These are phyloP conservation scores for Hylaeus volcanicus DNA, from an alignment of 1,140 invertebrate genomes.

Conservation along the genomic window DNA sequence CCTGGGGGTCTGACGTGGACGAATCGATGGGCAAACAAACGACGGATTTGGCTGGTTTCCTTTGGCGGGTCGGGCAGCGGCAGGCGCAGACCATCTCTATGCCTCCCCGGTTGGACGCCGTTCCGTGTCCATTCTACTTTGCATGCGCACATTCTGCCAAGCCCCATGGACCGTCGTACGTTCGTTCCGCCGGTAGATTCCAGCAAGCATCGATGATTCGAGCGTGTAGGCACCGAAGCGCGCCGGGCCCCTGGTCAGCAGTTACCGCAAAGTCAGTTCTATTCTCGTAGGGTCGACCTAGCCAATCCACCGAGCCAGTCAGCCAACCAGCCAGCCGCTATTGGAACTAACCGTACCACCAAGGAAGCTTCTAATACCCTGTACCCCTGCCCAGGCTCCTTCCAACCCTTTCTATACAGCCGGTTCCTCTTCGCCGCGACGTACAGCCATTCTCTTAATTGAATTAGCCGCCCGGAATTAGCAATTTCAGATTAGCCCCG, in stretches of 20 bases:
- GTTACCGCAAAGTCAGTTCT: slow-evolving; percentile 74
- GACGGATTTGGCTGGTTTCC: slow-evolving; percentile 64
- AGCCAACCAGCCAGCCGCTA: slow-evolving; percentile 38
- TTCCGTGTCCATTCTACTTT: slow-evolving; percentile 58
- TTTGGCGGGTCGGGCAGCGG: slow-evolving; percentile 48
- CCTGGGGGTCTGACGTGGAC: slow-evolving; percentile 49
- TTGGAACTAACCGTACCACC: slow-evolving; percentile 62
- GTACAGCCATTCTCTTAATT: slow-evolving; percentile 75
- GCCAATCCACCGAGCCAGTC: slow-evolving; percentile 40
- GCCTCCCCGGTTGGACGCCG: slow-evolving; percentile 20
- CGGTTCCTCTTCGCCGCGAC: slow-evolving; percentile 36
- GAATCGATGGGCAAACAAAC: slow-evolving; percentile 66
- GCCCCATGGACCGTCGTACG: slow-evolving; percentile 54
- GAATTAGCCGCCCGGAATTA: slow-evolving; percentile 77
- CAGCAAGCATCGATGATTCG: slow-evolving; percentile 68
- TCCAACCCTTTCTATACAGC: slow-evolving; percentile 27
- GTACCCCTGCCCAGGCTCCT: slow-evolving; percentile 43
- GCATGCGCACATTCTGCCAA: slow-evolving; percentile 60
- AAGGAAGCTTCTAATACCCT: slow-evolving; percentile 66
- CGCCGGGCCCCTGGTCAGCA: slow-evolving; percentile 66
- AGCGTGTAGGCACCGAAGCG: slow-evolving; percentile 65
- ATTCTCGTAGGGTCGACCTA: slow-evolving; percentile 50
- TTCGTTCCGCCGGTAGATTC: slow-evolving; percentile 56
- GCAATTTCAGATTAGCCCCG: slow-evolving; percentile 74
- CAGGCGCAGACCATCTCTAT: slow-evolving; percentile 25